phyloP scores from a whole-genome alignment of 2,888 invertebrate genomes.

The Yponomeuta sedellus region DNA sequence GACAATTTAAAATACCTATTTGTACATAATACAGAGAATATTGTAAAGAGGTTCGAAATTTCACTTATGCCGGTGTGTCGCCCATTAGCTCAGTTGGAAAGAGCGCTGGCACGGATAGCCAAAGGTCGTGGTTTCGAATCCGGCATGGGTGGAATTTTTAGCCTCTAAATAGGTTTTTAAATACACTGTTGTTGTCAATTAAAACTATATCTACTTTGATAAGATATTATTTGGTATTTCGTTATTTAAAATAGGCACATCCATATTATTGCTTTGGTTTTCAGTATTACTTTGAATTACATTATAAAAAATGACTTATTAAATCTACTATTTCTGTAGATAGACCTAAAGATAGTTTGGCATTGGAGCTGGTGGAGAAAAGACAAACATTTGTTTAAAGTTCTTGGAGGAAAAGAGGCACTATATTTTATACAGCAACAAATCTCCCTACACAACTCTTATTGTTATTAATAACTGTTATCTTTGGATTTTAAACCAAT shows the following conservation, averaged over 20 bases:
- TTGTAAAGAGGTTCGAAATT: too few relatives aligned
- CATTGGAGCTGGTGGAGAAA: constrained; percentile 55
- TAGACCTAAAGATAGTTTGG: constrained; percentile 69
- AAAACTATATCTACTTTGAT: constrained; percentile 27
- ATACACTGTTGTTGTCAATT: background rate
- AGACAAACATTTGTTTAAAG: constrained; percentile 60
- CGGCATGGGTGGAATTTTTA: too few relatives aligned
- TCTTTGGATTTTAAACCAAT: constrained; percentile 58
- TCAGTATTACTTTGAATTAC: constrained; percentile 42
- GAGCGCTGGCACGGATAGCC: too few relatives aligned
- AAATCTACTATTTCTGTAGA: constrained; percentile 27
- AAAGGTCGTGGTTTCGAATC: too few relatives aligned
- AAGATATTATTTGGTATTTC: constrained; percentile 62
- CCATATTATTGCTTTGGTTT: constrained; percentile 73
- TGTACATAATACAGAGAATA: too few relatives aligned
- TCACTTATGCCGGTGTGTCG: too few relatives aligned
- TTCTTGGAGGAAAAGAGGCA: constrained; percentile 28
- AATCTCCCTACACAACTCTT: background rate
- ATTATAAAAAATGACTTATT: background rate
- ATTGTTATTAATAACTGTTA: constrained; percentile 7
- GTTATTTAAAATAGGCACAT: constrained; percentile 61
- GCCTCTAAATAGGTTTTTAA: too few relatives aligned
- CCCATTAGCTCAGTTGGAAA: too few relatives aligned
- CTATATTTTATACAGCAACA: background rate
- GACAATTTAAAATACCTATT: too few relatives aligned